These are phyloP conservation scores for Polymixis flavicincta DNA, from an alignment of 2,888 invertebrate species.

Conservation along the genomic window DNA sequence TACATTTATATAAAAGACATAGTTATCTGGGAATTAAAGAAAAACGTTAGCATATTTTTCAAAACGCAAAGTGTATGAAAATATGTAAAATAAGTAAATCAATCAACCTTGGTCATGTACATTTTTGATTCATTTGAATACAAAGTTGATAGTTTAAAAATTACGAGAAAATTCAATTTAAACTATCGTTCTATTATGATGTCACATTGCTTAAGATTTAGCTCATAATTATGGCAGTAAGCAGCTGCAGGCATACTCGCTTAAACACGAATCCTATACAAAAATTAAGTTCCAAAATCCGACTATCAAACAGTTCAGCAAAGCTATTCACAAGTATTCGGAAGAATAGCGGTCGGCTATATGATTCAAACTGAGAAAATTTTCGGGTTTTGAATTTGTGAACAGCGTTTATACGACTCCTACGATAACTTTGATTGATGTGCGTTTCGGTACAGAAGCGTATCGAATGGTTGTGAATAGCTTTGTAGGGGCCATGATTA, in stretches of 20 bases:
- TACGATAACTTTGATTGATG: too few species aligned
- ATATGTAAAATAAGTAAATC: not conserved
- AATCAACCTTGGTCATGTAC: not conserved
- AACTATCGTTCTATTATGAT: not conserved
- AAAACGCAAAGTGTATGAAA: not conserved
- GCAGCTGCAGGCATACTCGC: conserved; percentile 2
- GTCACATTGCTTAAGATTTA: not conserved
- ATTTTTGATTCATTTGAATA: not conserved
- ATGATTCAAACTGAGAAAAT: too few species aligned
- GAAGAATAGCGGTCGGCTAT: too few species aligned
- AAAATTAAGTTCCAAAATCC: not conserved
- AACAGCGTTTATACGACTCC: too few species aligned
- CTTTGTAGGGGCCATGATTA: not conserved
- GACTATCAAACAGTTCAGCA: not conserved
- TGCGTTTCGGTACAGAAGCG: too few species aligned
- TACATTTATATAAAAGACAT: conserved; percentile 1
- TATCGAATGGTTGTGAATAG: too few species aligned
- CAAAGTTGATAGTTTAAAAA: not conserved
- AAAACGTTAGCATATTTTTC: conserved; percentile 22
- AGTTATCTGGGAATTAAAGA: conserved; percentile 19
- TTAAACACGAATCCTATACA: not conserved
- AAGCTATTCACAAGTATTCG: too few species aligned
- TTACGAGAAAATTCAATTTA: not conserved
- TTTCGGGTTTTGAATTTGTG: too few species aligned
- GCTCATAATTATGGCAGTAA: conserved; percentile 9